phyloP scores from a whole-genome alignment of 2,888 invertebrate genomes.

The Alsophila aescularia region DNA sequence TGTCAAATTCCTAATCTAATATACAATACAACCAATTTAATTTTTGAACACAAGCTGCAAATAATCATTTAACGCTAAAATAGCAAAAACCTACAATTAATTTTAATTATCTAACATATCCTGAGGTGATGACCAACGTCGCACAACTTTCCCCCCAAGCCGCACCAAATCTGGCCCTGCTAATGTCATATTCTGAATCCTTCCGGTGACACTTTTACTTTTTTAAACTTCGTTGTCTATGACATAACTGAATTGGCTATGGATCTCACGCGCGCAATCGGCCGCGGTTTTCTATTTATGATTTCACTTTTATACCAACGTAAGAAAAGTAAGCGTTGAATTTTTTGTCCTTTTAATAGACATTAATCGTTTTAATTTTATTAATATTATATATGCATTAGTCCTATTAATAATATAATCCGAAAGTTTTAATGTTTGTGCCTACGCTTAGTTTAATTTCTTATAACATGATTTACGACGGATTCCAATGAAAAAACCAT shows the following conservation, averaged over 20 bases:
- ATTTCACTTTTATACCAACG: slow-evolving; percentile 9
- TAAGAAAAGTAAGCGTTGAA: neutral
- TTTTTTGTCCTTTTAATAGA: neutral
- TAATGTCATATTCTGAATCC: slow-evolving; percentile 7
- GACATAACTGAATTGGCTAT: slow-evolving; percentile 13
- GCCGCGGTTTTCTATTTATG: slow-evolving; percentile 9
- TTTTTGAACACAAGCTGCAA: too few relatives aligned
- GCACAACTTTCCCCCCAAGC: neutral
- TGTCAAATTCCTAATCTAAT: too few relatives aligned
- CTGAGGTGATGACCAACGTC: neutral
- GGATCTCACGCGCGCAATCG: slow-evolving; percentile 5
- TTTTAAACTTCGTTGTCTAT: slow-evolving; percentile 7
- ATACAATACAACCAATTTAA: too few relatives aligned
- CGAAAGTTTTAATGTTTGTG: neutral
- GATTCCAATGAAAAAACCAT: too few relatives aligned
- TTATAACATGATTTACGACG: too few relatives aligned
- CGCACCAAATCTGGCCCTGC: slow-evolving; percentile 7
- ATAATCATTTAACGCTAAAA: too few relatives aligned
- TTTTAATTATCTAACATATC: too few relatives aligned
- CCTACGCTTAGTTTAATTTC: too few relatives aligned
- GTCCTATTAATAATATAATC: neutral
- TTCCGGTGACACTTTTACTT: slow-evolving; percentile 15
- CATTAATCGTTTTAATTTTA: neutral
- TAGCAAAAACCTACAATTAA: too few relatives aligned
- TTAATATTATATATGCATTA: neutral